These are phyloP conservation scores for Sebastes schlegelii DNA, from an alignment of 2,113 vertebrate genomes.

Conservation along the genomic window DNA sequence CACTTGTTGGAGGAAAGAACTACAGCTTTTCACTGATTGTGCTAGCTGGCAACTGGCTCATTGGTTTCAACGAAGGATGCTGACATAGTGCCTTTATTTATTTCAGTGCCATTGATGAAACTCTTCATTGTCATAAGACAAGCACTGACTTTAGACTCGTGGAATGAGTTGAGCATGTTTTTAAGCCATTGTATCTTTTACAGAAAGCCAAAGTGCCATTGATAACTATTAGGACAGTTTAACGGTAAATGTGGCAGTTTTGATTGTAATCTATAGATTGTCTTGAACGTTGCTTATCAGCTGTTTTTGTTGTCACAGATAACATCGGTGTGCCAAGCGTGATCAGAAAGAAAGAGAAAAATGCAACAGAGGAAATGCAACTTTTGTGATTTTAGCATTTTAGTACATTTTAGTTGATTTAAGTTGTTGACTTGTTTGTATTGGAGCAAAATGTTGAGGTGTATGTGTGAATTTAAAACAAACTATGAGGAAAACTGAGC, in stretches of 20 bases:
- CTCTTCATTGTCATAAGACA: neutral
- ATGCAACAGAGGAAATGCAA: neutral
- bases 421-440: neutral
- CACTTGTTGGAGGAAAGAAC: neutral
- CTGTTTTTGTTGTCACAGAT: neutral
- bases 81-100: conserved; percentile 20
- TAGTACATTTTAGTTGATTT: neutral
- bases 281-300: neutral
- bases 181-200: neutral
- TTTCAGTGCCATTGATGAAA: conserved; percentile 10
- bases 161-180: conserved; percentile 4
- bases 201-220: neutral
- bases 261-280: neutral
- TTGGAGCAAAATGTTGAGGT: neutral
- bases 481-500: neutral
- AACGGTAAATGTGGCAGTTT: neutral
- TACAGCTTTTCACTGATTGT: conserved; percentile 8
- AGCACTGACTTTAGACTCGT: neutral
- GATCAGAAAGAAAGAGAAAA: neutral
- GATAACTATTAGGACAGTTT: neutral
- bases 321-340: neutral
- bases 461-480: neutral
- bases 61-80: conserved; percentile 1
- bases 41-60: neutral
- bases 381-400: conserved; percentile 16